phyloP scores from a whole-genome alignment of 1,140 invertebrate genomes.

The Doryteuthis pealeii region DNA sequence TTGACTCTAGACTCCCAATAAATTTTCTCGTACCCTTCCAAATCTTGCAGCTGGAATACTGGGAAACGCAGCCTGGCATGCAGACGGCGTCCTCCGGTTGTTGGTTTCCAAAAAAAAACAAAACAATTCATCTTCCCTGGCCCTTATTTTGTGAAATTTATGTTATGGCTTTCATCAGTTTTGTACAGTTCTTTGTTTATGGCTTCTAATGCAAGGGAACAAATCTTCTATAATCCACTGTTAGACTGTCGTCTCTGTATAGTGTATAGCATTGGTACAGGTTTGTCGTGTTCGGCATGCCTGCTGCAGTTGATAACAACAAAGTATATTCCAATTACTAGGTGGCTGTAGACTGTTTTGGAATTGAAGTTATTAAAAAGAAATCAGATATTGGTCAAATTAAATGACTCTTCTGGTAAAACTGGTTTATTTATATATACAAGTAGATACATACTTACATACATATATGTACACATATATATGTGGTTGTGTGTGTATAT shows the following conservation, averaged over 20 bases:
- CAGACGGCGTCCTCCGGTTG: background rate
- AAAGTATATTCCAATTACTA: background rate
- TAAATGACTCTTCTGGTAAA: background rate
- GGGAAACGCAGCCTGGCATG: background rate
- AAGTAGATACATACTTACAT: background rate
- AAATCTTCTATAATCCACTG: background rate
- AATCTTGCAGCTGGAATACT: background rate
- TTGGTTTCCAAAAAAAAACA: background rate
- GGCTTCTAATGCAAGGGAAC: background rate
- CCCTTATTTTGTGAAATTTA: background rate
- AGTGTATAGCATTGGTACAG: background rate
- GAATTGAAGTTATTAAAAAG: background rate
- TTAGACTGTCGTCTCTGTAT: slow-evolving; percentile 3
- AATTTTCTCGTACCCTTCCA: background rate
- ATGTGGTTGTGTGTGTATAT: slow-evolving; percentile 1
- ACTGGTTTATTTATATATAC: background rate
- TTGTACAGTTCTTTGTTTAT: slow-evolving; percentile 11
- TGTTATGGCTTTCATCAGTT: slow-evolving; percentile 9
- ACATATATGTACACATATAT: slow-evolving; percentile 10
- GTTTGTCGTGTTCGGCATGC: background rate
- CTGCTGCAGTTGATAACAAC: background rate
- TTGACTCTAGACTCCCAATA: background rate
- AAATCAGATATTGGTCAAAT: background rate
- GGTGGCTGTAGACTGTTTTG: background rate
- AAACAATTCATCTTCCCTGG: background rate